These are phyloP conservation scores for Magallana gigas DNA, from an alignment of 1,140 invertebrate genomes.

Conservation along the genomic window DNA sequence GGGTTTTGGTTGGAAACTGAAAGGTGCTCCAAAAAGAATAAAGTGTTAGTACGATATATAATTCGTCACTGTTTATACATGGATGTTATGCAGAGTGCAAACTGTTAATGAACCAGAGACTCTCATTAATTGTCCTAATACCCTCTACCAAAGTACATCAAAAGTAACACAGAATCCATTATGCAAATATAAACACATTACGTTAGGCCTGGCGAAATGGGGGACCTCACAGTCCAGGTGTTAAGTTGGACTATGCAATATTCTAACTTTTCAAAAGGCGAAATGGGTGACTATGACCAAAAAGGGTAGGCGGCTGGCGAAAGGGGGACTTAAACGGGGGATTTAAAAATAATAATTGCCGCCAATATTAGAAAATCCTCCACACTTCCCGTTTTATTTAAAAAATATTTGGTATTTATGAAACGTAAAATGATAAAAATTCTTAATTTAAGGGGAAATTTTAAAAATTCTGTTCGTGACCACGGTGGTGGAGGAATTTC, in stretches of 20 bases:
- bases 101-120: neutral
- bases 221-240: conserved; percentile 6
- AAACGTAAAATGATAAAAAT: no score
- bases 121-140: neutral
- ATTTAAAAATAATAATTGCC: conserved; percentile 54
- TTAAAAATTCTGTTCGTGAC: neutral
- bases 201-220: conserved; percentile 44
- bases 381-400: neutral
- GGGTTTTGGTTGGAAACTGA: neutral
- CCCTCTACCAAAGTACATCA: conserved; percentile 11
- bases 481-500: conserved; percentile 43
- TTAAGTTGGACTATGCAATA: neutral
- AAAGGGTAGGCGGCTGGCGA: conserved; percentile 53
- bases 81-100: neutral
- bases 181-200: conserved; percentile 20
- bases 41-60: conserved; percentile 12
- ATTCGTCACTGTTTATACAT: conserved; percentile 8
- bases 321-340: conserved; percentile 52
- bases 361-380: conserved; percentile 41
- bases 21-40: neutral
- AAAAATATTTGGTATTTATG: no score
- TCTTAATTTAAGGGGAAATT: no score
- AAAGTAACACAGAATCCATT: conserved; percentile 30
- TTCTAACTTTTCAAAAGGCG: conserved; percentile 32
- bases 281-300: conserved; percentile 47